These are phyloP conservation scores for Stenurella melanura DNA, from an alignment of 2,888 invertebrate species.

Conservation along the genomic window DNA sequence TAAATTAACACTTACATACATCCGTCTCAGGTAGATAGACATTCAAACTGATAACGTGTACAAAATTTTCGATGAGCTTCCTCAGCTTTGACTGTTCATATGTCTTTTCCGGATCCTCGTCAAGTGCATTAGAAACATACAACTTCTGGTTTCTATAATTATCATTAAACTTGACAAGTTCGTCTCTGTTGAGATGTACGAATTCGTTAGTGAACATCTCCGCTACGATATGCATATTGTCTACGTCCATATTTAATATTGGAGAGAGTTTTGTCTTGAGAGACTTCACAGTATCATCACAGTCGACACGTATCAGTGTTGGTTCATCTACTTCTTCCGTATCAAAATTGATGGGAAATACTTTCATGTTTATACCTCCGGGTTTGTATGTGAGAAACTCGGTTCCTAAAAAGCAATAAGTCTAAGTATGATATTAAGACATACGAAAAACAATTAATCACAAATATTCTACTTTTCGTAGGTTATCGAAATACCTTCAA, in stretches of 20 bases:
- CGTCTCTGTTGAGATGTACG: conserved; percentile 70
- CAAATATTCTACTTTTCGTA: too few relatives aligned
- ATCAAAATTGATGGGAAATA: conserved; percentile 78
- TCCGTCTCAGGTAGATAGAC: conserved; percentile 79
- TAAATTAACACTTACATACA: conserved; percentile 72
- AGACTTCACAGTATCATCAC: conserved; percentile 76
- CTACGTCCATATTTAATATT: conserved; percentile 72
- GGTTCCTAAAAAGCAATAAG: conserved; percentile 58
- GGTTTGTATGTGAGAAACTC: conserved; percentile 79
- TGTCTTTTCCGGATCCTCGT: conserved; percentile 73
- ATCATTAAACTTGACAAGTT: conserved; percentile 70
- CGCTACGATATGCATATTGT: conserved; percentile 69
- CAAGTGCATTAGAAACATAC: conserved; percentile 73
- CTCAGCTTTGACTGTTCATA: conserved; percentile 74
- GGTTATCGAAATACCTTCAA: too few relatives aligned
- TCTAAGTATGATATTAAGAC: too few relatives aligned
- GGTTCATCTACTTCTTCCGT: conserved; percentile 79
- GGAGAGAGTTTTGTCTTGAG: conserved; percentile 77
- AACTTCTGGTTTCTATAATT: conserved; percentile 72
- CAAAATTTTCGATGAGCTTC: conserved; percentile 76
- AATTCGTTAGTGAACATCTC: conserved; percentile 70
- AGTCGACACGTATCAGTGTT: conserved; percentile 77
- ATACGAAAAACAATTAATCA: too few relatives aligned
- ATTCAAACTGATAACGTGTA: conserved; percentile 78
- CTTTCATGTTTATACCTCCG: conserved; percentile 78